phyloP scores from a whole-genome alignment of 35 echinoderm and acorn worm species.

The Anneissia japonica region DNA sequence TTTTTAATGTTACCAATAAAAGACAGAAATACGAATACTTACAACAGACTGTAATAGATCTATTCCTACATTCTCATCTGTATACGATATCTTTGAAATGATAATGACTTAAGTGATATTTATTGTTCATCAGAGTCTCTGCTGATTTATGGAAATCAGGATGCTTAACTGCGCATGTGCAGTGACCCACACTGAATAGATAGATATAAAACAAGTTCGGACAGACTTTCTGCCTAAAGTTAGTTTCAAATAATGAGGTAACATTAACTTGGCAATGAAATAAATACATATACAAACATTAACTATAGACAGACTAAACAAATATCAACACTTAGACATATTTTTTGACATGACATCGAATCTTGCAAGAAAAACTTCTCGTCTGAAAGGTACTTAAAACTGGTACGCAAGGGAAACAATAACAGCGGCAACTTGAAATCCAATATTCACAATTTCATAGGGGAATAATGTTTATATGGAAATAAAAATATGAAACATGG shows the following conservation, averaged over 20 bases:
- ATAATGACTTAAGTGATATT: conserved; percentile 2
- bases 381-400: neutral
- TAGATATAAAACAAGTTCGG: too few relatives aligned
- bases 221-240: neutral
- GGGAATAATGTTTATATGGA: neutral
- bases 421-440: neutral
- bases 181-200: neutral
- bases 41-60: too few relatives aligned
- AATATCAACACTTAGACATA: too few relatives aligned
- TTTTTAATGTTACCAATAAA: neutral
- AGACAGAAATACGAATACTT: neutral
- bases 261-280: too few relatives aligned
- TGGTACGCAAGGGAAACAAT: neutral
- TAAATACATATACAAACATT: too few relatives aligned
- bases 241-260: neutral
- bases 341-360: too few relatives aligned
- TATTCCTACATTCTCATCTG: neutral
- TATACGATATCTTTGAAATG: neutral
- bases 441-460: neutral
- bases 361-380: too few relatives aligned
- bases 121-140: neutral
- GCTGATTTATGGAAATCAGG: neutral
- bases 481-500: neutral
- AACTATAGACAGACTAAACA: too few relatives aligned
- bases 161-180: neutral